A percentile compares a stretch with the other conserved stretches of the same genome.
Evolutionary conservation across 2,113 vertebrate species (phyloP).

Genomic region (Sturnira hondurensis): DNA sequence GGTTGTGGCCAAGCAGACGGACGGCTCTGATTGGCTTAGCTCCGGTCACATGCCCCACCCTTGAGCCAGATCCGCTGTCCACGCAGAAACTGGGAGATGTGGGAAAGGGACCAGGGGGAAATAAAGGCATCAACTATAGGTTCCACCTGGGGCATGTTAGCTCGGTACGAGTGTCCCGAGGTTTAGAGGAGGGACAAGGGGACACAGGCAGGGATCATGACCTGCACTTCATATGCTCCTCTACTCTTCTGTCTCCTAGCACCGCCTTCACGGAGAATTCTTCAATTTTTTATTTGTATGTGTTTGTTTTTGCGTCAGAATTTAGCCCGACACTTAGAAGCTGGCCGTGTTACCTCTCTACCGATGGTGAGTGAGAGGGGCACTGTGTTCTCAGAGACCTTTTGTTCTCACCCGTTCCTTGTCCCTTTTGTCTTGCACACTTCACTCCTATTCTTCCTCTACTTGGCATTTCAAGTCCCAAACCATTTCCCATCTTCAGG

Average conservation of each 20-base stretch:
- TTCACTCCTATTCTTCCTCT: neutral
- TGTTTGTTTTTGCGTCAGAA: neutral
- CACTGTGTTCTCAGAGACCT: neutral
- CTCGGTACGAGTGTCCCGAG: neutral
- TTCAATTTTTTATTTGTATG: too few species aligned
- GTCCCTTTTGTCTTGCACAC: accelerated
- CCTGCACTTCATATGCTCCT: neutral
- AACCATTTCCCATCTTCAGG: neutral
- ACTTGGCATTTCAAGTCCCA: neutral
- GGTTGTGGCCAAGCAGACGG: neutral
- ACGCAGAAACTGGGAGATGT: neutral
- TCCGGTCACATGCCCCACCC: neutral
- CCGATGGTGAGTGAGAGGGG: too few species aligned
- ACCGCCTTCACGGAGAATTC: neutral
- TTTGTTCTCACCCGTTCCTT: neutral
- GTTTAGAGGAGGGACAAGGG: neutral
- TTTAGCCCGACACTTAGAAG: neutral
- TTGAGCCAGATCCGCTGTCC: neutral
- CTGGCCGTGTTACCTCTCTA: neutral
- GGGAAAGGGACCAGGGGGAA: neutral
- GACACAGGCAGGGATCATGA: neutral
- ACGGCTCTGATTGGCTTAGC: neutral
- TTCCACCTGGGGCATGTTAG: neutral
- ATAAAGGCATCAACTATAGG: neutral
- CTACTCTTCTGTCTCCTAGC: neutral